Evolutionary conservation across 2,113 vertebrate species (phyloP), one percentile per base, ranked within the genome.

Genomic region (Chionis minor): DNA sequence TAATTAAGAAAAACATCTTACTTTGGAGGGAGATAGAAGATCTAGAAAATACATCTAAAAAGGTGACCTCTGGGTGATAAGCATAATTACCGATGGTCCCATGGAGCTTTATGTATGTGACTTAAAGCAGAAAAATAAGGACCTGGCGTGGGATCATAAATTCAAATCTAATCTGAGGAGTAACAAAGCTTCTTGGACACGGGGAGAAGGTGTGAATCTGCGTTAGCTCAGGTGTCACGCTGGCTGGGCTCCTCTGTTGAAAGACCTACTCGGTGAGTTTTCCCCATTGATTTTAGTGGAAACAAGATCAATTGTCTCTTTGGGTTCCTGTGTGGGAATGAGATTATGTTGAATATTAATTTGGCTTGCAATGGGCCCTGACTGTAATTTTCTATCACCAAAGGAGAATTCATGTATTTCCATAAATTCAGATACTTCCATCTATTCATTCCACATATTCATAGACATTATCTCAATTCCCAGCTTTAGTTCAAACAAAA

Each of bases 371-470:
- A 75, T 85, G 91, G 95, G 96, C 73, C 83, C 95, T 91, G 94
- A 94, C 92, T 93, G 91, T 89, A 94, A 97, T 95, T 97, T 95
- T 94, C 95, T 97, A 85, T 94, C 96, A 97, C 92, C 86, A 45
- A 92, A 96, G 81, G 70, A 92, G 94, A 85, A 96, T 95, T 95
- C 91, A 94, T 95, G 89, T 94, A 92, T 96, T 95, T 96, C 95
- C 95, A 96, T 96, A 96, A 97, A 95, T 95, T 94, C 94, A 92
- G 73, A 95, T 94, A 81, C 92, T 97, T 96, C 96, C 96, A 97
- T 96, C 96, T 95, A 96, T 97, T 96, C 96, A 95, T 75, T 87
- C 91, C 92, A 87, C 84, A 94, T 78, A 94, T 90, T 95, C 96
- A 94, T 80, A 92, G 96, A 97, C 96, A 96, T 96, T 97, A 97